Conservation (phyloP, 1,140 invertebrate species). For the Anoplolepis gracilipes region DNA sequence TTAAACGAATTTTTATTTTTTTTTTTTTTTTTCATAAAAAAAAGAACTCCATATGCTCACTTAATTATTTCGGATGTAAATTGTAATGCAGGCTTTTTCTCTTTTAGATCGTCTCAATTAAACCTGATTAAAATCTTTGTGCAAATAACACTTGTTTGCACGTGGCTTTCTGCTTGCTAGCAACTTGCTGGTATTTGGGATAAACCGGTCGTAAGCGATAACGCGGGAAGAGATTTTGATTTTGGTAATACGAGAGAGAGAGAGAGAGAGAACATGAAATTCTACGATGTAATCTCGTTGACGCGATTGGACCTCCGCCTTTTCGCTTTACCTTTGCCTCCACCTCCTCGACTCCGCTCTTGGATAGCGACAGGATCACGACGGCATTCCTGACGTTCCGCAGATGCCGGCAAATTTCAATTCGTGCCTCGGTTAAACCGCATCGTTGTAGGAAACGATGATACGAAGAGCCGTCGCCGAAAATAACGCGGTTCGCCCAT, state of each 20-base stretch:
- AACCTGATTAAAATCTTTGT: not conserved
- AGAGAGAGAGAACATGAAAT: conserved; percentile 22
- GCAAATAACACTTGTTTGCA: not conserved
- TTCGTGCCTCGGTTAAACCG: conserved; percentile 53
- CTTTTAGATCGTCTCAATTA: too few relatives aligned
- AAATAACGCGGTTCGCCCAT: conserved; percentile 16
- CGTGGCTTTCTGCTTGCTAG: not conserved
- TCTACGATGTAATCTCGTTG: conserved; percentile 58
- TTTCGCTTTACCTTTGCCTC: conserved; percentile 42
- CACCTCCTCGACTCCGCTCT: conserved; percentile 6
- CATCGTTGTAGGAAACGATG: conserved; percentile 10
- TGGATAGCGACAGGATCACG: conserved; percentile 51
- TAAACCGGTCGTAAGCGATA: conserved; percentile 12
- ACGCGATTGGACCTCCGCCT: conserved; percentile 52
- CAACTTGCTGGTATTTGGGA: not conserved
- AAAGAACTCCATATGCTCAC: too few relatives aligned
- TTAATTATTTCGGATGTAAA: not conserved
- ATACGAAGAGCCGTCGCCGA: conserved; percentile 1
- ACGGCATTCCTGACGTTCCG: conserved; percentile 49
- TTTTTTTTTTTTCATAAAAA: too few relatives aligned
- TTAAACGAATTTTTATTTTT: too few relatives aligned
- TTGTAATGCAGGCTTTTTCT: too few relatives aligned
- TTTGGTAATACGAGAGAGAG: conserved; percentile 18
- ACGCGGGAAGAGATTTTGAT: conserved; percentile 35
- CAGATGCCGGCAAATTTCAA: conserved; percentile 55